These are phyloP conservation scores for Amphiprion clarkii DNA, from an alignment of 2,797 vertebrate species.

Conservation along the genomic window DNA sequence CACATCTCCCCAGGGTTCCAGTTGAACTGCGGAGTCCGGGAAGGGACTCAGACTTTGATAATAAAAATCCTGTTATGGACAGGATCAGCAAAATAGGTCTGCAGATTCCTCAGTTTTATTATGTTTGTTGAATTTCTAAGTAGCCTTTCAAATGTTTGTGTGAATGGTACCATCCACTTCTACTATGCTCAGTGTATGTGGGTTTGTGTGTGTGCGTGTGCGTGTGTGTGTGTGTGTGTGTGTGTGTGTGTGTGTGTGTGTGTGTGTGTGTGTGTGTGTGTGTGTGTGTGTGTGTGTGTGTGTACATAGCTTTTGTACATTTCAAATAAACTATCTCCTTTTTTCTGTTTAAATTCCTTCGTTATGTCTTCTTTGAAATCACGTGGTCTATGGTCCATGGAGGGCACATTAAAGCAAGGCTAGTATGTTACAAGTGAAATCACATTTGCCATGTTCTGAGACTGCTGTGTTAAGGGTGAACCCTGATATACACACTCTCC, in stretches of 20 bases:
- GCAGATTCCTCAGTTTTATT: slow-evolving; percentile 68
- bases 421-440: slow-evolving; percentile 15
- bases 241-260: slow-evolving; percentile 59
- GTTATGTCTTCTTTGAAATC: slow-evolving; percentile 72
- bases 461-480: slow-evolving; percentile 6
- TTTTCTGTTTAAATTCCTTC: slow-evolving; percentile 71
- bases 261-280: slow-evolving; percentile 50
- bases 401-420: slow-evolving; percentile 55
- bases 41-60: slow-evolving; percentile 78
- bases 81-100: slow-evolving; percentile 44
- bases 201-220: slow-evolving; percentile 59
- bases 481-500: neutral
- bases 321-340: slow-evolving; percentile 89
- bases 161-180: slow-evolving; percentile 73
- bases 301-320: slow-evolving; percentile 98
- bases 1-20: slow-evolving; percentile 58
- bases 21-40: slow-evolving; percentile 72
- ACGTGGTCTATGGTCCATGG: slow-evolving; percentile 29
- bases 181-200: slow-evolving; percentile 80
- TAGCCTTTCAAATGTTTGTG: slow-evolving; percentile 74
- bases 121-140: slow-evolving; percentile 74
- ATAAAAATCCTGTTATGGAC: slow-evolving; percentile 63
- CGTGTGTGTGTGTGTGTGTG: slow-evolving; percentile 77
- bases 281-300: slow-evolving; percentile 66
- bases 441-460: slow-evolving; percentile 25